Base-by-base conservation (phyloP, 1,140 invertebrate species). In the Bombus picipes region DNA sequence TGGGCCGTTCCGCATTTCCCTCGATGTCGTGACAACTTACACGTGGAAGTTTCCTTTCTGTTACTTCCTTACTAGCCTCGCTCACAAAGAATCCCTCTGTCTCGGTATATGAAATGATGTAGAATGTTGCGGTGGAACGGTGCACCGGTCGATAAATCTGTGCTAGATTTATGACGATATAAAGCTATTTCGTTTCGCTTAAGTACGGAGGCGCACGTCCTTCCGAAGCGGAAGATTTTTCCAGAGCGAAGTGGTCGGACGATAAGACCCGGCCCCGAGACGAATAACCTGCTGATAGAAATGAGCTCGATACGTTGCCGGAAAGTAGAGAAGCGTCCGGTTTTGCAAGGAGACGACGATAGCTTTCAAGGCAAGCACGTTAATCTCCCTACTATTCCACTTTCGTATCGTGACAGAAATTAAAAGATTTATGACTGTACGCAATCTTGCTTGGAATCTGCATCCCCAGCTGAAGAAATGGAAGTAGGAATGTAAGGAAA, bases 41-140 rank as follows among this genome's bases (percentile, higher is more conserved):
- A 78, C 53, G 87, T 83, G 87, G 83, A 88, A 79, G 81, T 89
- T 83, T 78, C 83, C 88, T 83, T 83, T 83, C 76, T 41, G 66
- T 80, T 70, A 68, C 70, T 39, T 79, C 84, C 32, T 62, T n/a
- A 28, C 25, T n/a, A 8, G 32, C 10, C 13, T 39, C 5, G 71
- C 39, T 80, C 66, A 18, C n/a, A n/a, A 37, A 37, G 78, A 73
- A 66, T 79, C 81, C 13, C 72, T 66, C 71, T 85, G 87, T 88
- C 85, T 89, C 73, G 53, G 37, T 84, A n/a, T n/a, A 80, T 78
- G 76, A 88, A 82, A 88, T 80, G 87, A 89, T 82, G 79, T 75
- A 57, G 43, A 65, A 72, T 76, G 32, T 10, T n/a, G 43, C 37
- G 71, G 43, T 18, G 59, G 59, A 37, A 77, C 25, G 79, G 71